phyloP scores from a whole-genome alignment of 1,140 invertebrate species.

The Hormaphis cornu region DNA sequence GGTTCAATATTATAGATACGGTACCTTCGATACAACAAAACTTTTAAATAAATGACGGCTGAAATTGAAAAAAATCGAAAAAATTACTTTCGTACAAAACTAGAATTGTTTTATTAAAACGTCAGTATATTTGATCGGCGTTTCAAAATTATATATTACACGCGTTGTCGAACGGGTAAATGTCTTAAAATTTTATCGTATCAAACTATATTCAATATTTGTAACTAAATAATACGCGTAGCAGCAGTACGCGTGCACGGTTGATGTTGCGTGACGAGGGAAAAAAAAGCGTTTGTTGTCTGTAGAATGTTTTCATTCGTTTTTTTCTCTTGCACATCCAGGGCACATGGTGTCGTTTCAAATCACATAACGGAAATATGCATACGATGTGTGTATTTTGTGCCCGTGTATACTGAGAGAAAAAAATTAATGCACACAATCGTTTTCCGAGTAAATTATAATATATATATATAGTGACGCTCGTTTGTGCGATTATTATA shows the following conservation, averaged over 20 bases:
- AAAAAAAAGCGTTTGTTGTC: neutral
- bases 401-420: neutral
- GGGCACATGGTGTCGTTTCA: neutral
- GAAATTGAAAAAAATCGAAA: no score
- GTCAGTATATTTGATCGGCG: no score
- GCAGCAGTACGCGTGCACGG: constrained; percentile 1
- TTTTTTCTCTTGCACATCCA: neutral
- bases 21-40: no score
- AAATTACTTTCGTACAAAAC: no score
- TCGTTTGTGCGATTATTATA: neutral
- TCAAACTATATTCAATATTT: neutral
- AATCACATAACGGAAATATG: constrained; percentile 14
- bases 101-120: no score
- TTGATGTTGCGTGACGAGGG: constrained; percentile 8
- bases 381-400: neutral
- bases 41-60: no score
- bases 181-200: neutral
- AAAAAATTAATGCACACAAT: neutral
- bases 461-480: neutral
- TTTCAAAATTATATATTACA: no score
- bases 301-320: neutral
- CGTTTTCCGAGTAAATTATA: neutral
- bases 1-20: no score
- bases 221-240: neutral
- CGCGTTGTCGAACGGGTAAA: neutral